Conservation (phyloP, 2,113 vertebrate species). For the Delphinus delphis region DNA sequence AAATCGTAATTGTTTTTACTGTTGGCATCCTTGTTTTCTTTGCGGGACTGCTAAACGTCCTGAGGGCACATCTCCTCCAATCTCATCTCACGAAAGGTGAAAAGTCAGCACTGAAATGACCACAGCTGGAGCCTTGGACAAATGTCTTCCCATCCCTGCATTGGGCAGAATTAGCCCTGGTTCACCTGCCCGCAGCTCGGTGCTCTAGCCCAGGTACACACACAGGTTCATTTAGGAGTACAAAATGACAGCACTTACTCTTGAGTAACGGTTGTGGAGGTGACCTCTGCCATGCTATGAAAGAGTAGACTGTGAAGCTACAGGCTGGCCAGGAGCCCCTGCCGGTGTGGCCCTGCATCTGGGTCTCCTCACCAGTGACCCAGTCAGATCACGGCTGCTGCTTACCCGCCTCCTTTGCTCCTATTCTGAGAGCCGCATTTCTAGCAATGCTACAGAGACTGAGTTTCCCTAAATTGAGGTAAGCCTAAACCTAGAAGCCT, state of each 20-base stretch:
- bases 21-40: not conserved
- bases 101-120: not conserved
- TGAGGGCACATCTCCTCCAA: rapidly evolving
- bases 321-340: not conserved
- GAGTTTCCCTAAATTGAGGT: no score
- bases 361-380: not conserved
- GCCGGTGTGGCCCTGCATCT: no score
- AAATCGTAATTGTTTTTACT: not conserved
- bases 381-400: no score
- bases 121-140: rapidly evolving
- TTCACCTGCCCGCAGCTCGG: rapidly evolving
- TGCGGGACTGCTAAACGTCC: not conserved
- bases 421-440: rapidly evolving
- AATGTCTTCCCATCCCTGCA: rapidly evolving
- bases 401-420: no score
- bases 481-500: not conserved
- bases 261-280: not conserved
- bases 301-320: no score
- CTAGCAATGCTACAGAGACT: rapidly evolving
- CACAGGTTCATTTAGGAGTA: not conserved
- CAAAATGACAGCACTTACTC: not conserved
- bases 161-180: rapidly evolving
- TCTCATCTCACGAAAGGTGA: not conserved
- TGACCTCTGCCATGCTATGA: rapidly evolving
- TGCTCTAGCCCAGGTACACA: not conserved